Evolutionary conservation across 2,797 vertebrate species (phyloP).

Genomic region (Lates japonicus): DNA sequence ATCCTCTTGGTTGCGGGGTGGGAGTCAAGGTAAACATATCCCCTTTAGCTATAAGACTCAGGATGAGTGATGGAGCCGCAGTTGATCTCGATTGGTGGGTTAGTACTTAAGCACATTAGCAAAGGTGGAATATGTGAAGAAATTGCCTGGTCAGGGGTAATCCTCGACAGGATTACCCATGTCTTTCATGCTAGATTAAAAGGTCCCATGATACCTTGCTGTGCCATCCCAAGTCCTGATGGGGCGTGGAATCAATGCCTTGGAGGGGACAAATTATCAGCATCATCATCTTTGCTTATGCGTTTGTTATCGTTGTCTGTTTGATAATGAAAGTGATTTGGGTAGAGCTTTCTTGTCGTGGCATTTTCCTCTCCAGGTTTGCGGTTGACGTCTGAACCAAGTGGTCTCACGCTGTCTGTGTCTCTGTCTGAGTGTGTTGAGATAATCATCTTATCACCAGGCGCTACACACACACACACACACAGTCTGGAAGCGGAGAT

Average conservation of each 20-base stretch:
- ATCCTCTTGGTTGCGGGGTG: conserved; percentile 52
- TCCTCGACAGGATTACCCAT: conserved; percentile 79
- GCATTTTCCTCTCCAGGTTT: conserved; percentile 30
- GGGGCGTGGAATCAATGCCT: conserved; percentile 54
- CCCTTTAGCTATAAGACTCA: conserved; percentile 42
- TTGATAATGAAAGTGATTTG: conserved; percentile 37
- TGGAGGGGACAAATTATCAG: conserved; percentile 58
- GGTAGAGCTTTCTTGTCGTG: background rate
- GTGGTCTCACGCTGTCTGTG: conserved; percentile 34
- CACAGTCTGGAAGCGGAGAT: conserved; percentile 53
- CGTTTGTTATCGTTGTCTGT: conserved; percentile 21
- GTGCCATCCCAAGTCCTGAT: conserved; percentile 50
- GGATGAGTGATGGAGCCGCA: conserved; percentile 65
- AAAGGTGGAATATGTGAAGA: conserved; percentile 69
- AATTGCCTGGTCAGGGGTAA: conserved; percentile 74
- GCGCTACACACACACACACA: conserved; percentile 21
- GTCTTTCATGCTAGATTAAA: conserved; percentile 81
- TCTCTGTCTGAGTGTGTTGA: conserved; percentile 45
- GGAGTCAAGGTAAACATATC: conserved; percentile 69
- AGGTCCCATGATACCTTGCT: conserved; percentile 67
- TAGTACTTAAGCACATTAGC: conserved; percentile 70
- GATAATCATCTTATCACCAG: conserved; percentile 66
- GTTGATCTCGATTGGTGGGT: conserved; percentile 67
- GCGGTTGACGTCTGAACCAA: too few species aligned
- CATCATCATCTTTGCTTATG: conserved; percentile 34